Conservation (phyloP, 2,113 vertebrate genomes). For the Stigmatopora nigra region DNA sequence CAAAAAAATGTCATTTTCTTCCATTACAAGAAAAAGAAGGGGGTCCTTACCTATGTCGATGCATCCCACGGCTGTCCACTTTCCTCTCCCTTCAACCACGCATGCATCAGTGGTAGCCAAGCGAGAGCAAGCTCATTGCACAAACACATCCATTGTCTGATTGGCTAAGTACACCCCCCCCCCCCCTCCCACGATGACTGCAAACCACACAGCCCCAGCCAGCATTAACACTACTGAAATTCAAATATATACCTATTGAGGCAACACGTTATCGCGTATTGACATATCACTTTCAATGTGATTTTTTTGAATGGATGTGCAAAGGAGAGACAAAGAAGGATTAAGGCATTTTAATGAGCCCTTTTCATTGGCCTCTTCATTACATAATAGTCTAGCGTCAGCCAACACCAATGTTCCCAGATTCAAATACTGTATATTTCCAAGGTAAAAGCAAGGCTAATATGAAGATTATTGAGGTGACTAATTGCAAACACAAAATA, state of each 20-base stretch:
- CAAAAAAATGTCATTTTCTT: conserved; percentile 7
- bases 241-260: conserved; percentile 34
- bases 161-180: conserved; percentile 68
- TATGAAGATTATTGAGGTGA: not conserved
- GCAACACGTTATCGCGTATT: conserved; percentile 1
- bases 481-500: not conserved
- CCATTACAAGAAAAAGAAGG: conserved; percentile 21
- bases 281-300: conserved; percentile 6
- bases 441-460: not conserved
- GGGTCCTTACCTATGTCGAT: conserved; percentile 56
- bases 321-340: conserved; percentile 10
- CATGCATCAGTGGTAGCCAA: conserved; percentile 58
- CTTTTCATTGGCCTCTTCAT: conserved; percentile 20
- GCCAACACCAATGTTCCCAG: conserved; percentile 26
- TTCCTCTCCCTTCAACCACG: conserved; percentile 59
- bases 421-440: conserved; percentile 17
- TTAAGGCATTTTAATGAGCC: conserved; percentile 14
- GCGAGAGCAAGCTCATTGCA: conserved; percentile 65
- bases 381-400: conserved; percentile 44
- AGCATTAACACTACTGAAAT: conserved; percentile 55
- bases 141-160: conserved; percentile 73
- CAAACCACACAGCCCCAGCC: conserved; percentile 53
- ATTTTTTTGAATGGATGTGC: conserved; percentile 5
- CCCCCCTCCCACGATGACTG: conserved; percentile 67
- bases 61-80: conserved; percentile 56